Percentiles rank a stretch among this genome's conserved stretches.
phyloP scores from a whole-genome alignment of 1,140 invertebrate genomes.

The Ctenoplectra terminalis region DNA sequence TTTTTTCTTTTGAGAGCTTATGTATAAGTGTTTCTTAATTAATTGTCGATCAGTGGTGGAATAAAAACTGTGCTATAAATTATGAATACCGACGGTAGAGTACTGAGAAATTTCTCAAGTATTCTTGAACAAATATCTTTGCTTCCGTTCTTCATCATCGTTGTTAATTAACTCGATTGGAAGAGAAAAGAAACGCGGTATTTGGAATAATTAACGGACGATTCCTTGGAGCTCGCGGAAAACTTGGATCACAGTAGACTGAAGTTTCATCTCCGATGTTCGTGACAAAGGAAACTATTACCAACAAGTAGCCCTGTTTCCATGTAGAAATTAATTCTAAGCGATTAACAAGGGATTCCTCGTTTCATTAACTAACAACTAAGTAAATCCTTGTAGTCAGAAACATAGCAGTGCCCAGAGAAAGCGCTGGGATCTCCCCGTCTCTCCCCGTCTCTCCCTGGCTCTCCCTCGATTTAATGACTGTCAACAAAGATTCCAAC shows the following conservation, averaged over 20 bases:
- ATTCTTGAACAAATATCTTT: too few species aligned
- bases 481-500: background rate
- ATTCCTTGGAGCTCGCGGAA: background rate
- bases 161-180: background rate
- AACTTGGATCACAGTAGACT: background rate
- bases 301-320: background rate
- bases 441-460: too few species aligned
- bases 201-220: background rate
- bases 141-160: too few species aligned
- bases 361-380: background rate
- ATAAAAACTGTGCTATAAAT: too few species aligned
- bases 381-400: background rate
- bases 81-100: too few species aligned
- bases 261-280: conserved; percentile 1
- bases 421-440: too few species aligned
- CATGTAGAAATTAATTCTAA: background rate
- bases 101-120: too few species aligned
- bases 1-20: too few species aligned
- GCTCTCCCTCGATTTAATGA: background rate
- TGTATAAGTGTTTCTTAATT: too few species aligned
- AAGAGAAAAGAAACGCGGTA: background rate
- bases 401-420: background rate
- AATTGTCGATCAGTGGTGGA: too few species aligned
- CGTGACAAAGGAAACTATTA: background rate
- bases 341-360: background rate